Conservation (phyloP, 2,888 invertebrate genomes). For the Corbicula japonica region DNA sequence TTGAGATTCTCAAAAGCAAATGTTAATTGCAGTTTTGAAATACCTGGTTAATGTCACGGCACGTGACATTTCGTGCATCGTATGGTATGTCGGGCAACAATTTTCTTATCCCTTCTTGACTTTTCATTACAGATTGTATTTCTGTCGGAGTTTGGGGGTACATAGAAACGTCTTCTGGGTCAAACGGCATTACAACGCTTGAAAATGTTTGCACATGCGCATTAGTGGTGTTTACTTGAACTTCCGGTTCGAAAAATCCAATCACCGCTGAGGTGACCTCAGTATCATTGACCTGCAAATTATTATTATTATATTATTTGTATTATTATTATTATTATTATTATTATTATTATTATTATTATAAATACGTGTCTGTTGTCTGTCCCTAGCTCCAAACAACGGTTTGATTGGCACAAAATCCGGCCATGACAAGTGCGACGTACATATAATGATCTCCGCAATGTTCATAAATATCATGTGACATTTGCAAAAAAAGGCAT, state of each 20-base stretch:
- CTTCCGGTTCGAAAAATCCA: conserved; percentile 44
- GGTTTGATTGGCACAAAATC: too few species aligned
- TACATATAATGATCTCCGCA: too few species aligned
- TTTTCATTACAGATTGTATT: conserved; percentile 67
- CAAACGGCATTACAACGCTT: conserved; percentile 50
- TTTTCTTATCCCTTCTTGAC: conserved; percentile 54
- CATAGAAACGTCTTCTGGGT: conserved; percentile 68
- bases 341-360: too few species aligned
- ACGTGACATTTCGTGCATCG: conserved; percentile 49
- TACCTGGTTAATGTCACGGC: conserved; percentile 72
- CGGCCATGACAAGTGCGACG: too few species aligned
- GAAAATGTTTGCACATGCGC: conserved; percentile 63
- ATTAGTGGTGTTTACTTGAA: conserved; percentile 11
- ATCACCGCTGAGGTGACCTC: conserved; percentile 45
- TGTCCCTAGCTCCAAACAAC: too few species aligned
- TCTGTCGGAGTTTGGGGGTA: conserved; percentile 63
- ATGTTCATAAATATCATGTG: too few species aligned
- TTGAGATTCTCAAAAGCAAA: too few species aligned
- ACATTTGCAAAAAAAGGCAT: too few species aligned
- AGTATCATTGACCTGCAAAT: conserved; percentile 46
- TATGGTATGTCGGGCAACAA: conserved; percentile 52
- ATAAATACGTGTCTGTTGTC: too few species aligned
- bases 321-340: too few species aligned
- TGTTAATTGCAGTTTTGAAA: not conserved
- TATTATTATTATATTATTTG: too few species aligned